These are phyloP conservation scores for Dendronephthya gigantea DNA, from an alignment of 64 coral and sea anemone species.

Conservation along the genomic window DNA sequence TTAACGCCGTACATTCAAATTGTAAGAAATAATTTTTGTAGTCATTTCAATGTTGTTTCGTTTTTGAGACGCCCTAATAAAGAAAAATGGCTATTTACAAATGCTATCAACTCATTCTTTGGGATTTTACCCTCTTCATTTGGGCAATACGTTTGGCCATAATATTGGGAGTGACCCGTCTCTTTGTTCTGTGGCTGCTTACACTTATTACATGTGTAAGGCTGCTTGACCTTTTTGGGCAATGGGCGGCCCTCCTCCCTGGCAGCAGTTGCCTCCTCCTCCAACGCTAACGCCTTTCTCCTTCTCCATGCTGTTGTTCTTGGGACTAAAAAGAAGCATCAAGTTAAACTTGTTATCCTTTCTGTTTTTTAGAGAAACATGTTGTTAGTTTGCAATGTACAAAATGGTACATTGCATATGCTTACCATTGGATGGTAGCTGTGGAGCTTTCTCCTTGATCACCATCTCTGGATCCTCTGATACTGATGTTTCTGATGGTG, in stretches of 20 bases:
- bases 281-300: neutral
- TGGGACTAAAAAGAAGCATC: neutral
- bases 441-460: neutral
- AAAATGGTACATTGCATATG: neutral
- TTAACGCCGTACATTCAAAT: too few species aligned
- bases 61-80: neutral
- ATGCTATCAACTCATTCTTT: neutral
- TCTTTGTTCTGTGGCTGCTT: neutral
- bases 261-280: neutral
- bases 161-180: neutral
- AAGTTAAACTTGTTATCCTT: neutral
- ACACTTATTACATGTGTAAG: neutral
- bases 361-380: neutral
- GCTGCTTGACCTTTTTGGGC: neutral
- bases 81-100: neutral
- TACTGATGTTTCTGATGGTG: neutral
- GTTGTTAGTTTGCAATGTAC: neutral
- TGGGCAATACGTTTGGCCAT: slow-evolving; percentile 10
- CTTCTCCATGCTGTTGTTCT: neutral
- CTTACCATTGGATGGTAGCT: neutral
- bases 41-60: neutral
- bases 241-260: neutral
- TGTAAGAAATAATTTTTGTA: too few species aligned
- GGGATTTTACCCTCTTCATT: neutral
- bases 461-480: neutral